Conservation (phyloP, 2,888 invertebrate genomes). For the Cephus pulcher region DNA sequence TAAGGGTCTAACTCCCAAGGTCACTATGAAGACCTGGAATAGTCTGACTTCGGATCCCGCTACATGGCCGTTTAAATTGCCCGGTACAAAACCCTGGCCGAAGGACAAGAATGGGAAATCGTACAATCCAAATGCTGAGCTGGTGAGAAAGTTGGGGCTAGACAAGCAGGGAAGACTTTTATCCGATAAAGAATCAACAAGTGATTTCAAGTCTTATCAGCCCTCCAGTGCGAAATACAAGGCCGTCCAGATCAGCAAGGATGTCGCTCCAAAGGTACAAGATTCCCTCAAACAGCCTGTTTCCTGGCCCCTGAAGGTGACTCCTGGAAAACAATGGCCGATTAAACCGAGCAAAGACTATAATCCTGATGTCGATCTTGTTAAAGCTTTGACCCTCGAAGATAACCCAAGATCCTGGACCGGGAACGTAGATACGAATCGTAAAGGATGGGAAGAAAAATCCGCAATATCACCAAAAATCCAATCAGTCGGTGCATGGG, state of each 20-base stretch:
- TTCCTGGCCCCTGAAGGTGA: background rate
- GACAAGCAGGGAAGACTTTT: conserved; percentile 43
- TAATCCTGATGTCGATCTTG: background rate
- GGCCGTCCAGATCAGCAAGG: background rate
- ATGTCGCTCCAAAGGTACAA: background rate
- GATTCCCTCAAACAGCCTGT: background rate
- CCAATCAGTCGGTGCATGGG: conserved; percentile 46
- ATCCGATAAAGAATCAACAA: conserved; percentile 17
- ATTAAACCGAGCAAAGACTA: background rate
- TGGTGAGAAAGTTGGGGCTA: conserved; percentile 55
- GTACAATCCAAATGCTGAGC: conserved; percentile 59
- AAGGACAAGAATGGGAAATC: conserved; percentile 58
- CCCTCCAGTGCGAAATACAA: conserved; percentile 22
- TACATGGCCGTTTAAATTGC: conserved; percentile 59
- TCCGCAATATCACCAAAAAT: conserved; percentile 40
- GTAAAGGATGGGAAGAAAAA: conserved; percentile 34
- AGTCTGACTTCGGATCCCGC: conserved; percentile 58
- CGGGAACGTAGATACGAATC: conserved; percentile 16
- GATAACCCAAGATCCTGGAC: conserved; percentile 14
- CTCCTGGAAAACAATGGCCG: background rate
- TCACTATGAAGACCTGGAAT: conserved; percentile 55
- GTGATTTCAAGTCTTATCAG: conserved; percentile 7
- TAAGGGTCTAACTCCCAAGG: conserved; percentile 35
- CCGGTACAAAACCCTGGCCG: conserved; percentile 58
- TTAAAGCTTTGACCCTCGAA: background rate